A percentile compares a stretch with the other conserved stretches of the same genome.
phyloP scores from a whole-genome alignment of 2,797 vertebrate species.

The Rhabdophis nuchalis region DNA sequence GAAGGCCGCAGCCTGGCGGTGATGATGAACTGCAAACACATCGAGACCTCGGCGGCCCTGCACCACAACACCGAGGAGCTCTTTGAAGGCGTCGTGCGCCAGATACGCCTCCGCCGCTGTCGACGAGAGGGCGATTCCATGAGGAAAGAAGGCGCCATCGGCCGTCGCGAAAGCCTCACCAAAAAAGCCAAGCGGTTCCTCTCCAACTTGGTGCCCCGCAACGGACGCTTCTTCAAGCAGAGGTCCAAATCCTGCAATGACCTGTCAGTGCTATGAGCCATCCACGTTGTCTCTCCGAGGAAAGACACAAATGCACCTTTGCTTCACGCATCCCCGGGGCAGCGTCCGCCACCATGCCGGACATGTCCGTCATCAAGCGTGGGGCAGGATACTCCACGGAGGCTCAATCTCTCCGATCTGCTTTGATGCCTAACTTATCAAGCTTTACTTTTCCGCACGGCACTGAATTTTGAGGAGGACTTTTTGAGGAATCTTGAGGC shows the following conservation, averaged over 20 bases:
- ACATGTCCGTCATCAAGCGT: no score
- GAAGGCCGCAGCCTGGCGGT: slow-evolving; percentile 84
- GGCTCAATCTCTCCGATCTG: not conserved
- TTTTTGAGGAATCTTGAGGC: no score
- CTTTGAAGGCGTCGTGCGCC: slow-evolving; percentile 81
- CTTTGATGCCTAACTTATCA: no score
- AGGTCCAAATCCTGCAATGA: slow-evolving; percentile 91
- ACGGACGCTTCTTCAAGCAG: slow-evolving; percentile 85
- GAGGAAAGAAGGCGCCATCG: slow-evolving; percentile 49
- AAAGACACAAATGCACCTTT: slow-evolving; percentile 3
- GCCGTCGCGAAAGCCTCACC: slow-evolving; percentile 86
- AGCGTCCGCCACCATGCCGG: not conserved
- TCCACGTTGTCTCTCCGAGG: slow-evolving; percentile 10
- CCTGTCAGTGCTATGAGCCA: slow-evolving; percentile 79
- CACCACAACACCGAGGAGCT: slow-evolving; percentile 87
- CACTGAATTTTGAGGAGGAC: not conserved
- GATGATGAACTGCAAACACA: slow-evolving; percentile 84
- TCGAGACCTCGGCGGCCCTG: slow-evolving; percentile 87
- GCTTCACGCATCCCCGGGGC: not conserved
- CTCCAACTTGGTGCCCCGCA: slow-evolving; percentile 80
- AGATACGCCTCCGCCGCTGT: slow-evolving; percentile 78
- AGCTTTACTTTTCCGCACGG: not conserved
- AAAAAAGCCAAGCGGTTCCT: slow-evolving; percentile 87
- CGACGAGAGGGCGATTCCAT: not conserved
- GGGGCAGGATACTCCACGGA: not conserved